A percentile compares a stretch with the other conserved stretches of the same genome.
Conservation (phyloP, 2,113 vertebrate genomes). For the Phalacrocorax carbo region DNA sequence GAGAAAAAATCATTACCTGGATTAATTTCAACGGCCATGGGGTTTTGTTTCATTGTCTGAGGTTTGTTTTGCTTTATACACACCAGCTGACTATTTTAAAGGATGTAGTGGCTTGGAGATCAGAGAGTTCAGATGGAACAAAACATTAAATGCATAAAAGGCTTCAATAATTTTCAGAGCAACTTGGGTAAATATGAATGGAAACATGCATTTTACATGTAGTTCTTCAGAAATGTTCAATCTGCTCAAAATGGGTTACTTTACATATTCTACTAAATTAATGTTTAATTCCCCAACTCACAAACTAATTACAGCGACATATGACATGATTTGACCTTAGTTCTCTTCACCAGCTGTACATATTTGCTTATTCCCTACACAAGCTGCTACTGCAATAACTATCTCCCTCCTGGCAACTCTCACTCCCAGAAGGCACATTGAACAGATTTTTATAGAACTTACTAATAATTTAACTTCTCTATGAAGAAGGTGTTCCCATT, state of each 20-base stretch:
- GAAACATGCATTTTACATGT: neutral
- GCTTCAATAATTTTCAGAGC: neutral
- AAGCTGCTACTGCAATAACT: neutral
- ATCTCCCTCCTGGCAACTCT: neutral
- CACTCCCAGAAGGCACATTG: neutral
- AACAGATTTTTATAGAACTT: neutral
- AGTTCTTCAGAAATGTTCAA: neutral
- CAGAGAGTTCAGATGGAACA: neutral
- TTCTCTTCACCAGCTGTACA: no score
- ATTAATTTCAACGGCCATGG: neutral
- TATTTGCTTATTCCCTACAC: neutral
- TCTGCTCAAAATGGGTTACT: neutral
- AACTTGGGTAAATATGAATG: fast-evolving
- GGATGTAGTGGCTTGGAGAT: neutral
- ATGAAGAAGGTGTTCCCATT: neutral
- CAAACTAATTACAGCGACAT: neutral
- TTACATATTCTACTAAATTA: no score
- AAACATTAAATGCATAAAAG: neutral
- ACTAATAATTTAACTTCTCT: neutral
- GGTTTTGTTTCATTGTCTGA: no score
- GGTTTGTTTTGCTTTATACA: no score
- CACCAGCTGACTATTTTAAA: neutral
- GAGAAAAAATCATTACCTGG: neutral
- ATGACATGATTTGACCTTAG: neutral
- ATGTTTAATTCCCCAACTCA: neutral